Percentiles rank a stretch among this genome's conserved stretches.
Evolutionary conservation across 1,140 invertebrate species (phyloP).

Genomic region (Uloborus diversus): DNA sequence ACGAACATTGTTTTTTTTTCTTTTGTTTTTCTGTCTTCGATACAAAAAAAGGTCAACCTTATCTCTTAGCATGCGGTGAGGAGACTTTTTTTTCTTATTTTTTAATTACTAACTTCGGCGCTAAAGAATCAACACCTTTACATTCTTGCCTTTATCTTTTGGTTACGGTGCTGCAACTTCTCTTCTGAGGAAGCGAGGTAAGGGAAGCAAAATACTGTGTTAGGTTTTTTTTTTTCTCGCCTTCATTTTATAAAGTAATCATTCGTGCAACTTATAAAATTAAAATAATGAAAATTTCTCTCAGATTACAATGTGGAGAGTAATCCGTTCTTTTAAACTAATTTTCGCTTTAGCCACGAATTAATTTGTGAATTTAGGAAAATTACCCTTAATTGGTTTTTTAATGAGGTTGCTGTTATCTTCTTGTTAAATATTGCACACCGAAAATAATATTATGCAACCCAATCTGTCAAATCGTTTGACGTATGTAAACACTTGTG

Average conservation of each 20-base stretch:
- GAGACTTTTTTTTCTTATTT: slow-evolving; percentile 20
- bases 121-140: background rate
- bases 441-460: too few species aligned
- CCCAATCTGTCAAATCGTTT: too few species aligned
- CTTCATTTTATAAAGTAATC: background rate
- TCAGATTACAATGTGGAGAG: background rate
- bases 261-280: slow-evolving; percentile 12
- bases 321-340: background rate
- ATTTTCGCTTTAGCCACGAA: background rate
- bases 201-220: background rate
- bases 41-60: background rate
- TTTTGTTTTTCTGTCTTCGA: slow-evolving; percentile 10
- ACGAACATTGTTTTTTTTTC: background rate
- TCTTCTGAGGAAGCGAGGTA: background rate
- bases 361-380: slow-evolving; percentile 21
- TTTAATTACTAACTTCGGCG: background rate
- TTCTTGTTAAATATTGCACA: too few species aligned
- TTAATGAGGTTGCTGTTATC: slow-evolving; percentile 15
- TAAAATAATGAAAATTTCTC: slow-evolving; percentile 6
- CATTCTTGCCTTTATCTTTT: slow-evolving; percentile 25
- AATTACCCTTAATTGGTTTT: slow-evolving; percentile 38
- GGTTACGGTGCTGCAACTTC: background rate
- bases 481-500: too few species aligned
- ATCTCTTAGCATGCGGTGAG: slow-evolving; percentile 22
- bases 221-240: background rate